Evolutionary conservation across 1,140 invertebrate species (phyloP), one percentile per base, ranked within the genome.

Genomic region (Aphaenogaster rudis): DNA sequence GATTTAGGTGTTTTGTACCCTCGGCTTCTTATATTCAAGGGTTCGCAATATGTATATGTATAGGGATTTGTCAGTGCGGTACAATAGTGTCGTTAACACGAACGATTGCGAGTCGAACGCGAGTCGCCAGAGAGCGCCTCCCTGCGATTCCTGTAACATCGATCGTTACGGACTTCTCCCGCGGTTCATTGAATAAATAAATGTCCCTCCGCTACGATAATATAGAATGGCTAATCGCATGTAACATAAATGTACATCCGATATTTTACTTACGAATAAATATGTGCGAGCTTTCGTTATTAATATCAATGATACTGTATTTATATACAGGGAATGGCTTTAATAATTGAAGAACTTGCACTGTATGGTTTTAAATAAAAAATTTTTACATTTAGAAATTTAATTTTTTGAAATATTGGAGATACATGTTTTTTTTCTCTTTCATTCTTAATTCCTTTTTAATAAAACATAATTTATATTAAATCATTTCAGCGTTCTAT

Each of bases 11-110:
- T 87, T 87, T 88, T 76, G 77, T 69, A 59, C 54, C 36, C 61
- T 82, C 48, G 36, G 39, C 63, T 88, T 87, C 85, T 88, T 88
- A 81, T 74, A 72, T 87, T 69, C 50, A 15, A n/a, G 77, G 13
- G 11, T 15, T 36, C 8, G 42, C 28, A n/a, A 59, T 52, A 54
- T 66, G 59, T 86, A 64, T 80, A 54, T 54, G 69, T 57, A 69
- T 15, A 57, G 17, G 33, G 72, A 87, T 81, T 54, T 72, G 77
- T 69, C 48, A 54, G 54, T 28, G 45, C 9, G 59, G 28, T 71
- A 72, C 54, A 82, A 87, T 87, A 57, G 45, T 52, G 28, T 87
- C 69, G 77, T 81, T 87, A 88, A 69, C 67, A 36, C 28, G 69
- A 52, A 39, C 13, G 28, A 33, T 42, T 36, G 42, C 61, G 13